phyloP scores from a whole-genome alignment of 2,797 vertebrate genomes.

The Acipenser oxyrinchus region DNA sequence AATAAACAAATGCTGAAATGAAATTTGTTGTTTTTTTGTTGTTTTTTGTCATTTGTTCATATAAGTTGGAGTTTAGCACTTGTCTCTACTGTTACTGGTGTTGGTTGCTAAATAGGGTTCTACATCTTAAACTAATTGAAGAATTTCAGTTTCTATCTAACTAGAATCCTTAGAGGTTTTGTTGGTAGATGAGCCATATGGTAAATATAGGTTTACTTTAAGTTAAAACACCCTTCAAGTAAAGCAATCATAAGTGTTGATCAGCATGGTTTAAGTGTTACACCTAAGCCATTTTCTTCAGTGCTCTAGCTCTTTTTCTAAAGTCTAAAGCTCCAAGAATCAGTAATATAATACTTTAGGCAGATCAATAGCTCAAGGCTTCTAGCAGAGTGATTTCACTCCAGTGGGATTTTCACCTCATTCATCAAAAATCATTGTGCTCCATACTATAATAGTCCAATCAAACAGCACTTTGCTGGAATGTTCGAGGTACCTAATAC shows the following conservation, averaged over 20 bases:
- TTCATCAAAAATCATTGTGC: slow-evolving; percentile 25
- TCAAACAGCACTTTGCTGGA: slow-evolving; percentile 17
- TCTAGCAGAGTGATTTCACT: slow-evolving; percentile 47
- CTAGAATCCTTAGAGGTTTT: no score
- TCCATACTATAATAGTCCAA: slow-evolving; percentile 30
- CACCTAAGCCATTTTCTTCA: slow-evolving; percentile 15
- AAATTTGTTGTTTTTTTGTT: no score
- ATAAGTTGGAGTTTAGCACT: no score
- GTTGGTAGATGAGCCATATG: no score
- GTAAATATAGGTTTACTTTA: slow-evolving; percentile 12
- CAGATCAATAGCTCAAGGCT: slow-evolving; percentile 56
- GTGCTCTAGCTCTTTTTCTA: slow-evolving; percentile 12
- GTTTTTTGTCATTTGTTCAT: no score
- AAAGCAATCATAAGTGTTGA: slow-evolving; percentile 41
- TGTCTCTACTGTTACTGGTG: no score
- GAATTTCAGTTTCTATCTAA: no score
- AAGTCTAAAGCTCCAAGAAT: slow-evolving; percentile 31
- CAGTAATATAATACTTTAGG: slow-evolving; percentile 34
- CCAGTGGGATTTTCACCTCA: slow-evolving; percentile 33
- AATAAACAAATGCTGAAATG: no score
- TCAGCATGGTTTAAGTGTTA: slow-evolving; percentile 26
- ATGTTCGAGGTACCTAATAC: slow-evolving; percentile 1
- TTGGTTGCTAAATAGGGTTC: no score
- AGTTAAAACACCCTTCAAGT: slow-evolving; percentile 36
- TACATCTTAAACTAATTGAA: no score